phyloP scores from a whole-genome alignment of 2,797 vertebrate genomes.

The Nannoperca obscura region DNA sequence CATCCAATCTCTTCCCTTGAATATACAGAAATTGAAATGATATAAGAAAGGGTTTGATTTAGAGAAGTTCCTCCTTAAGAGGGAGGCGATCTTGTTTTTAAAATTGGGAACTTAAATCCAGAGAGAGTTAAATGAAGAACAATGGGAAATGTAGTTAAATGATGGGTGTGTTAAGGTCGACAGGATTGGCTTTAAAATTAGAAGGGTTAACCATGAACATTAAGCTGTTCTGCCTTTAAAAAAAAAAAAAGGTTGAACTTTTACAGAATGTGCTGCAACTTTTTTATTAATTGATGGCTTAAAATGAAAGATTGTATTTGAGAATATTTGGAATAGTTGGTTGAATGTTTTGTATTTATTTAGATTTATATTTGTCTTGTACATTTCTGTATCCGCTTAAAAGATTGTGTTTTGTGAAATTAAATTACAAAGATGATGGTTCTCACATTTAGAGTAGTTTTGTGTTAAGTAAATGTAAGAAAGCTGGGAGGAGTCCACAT shows the following conservation, averaged over 20 bases:
- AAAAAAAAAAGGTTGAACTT: too few relatives aligned
- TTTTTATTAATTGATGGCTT: not conserved
- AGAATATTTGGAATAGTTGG: not conserved
- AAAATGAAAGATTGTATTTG: not conserved
- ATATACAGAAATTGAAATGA: not conserved
- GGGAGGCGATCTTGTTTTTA: not conserved
- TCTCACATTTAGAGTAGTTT: not conserved
- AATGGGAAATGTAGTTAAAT: too few relatives aligned
- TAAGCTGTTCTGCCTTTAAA: too few relatives aligned
- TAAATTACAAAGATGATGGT: not conserved
- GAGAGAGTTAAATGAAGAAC: not conserved
- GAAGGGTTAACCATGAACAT: not conserved
- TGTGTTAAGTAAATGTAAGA: not conserved
- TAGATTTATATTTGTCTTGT: not conserved
- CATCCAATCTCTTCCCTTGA: not conserved
- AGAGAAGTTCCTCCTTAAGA: not conserved
- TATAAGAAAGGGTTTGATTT: not conserved
- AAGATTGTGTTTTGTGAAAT: not conserved
- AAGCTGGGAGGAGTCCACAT: slow-evolving; percentile 5
- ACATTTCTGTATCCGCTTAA: not conserved
- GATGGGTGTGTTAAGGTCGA: not conserved
- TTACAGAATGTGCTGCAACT: not conserved
- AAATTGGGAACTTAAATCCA: not conserved
- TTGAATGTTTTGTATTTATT: not conserved
- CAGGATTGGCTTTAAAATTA: not conserved